Conservation (phyloP, 2,113 vertebrate species). For the Pachycephala philippinensis region DNA sequence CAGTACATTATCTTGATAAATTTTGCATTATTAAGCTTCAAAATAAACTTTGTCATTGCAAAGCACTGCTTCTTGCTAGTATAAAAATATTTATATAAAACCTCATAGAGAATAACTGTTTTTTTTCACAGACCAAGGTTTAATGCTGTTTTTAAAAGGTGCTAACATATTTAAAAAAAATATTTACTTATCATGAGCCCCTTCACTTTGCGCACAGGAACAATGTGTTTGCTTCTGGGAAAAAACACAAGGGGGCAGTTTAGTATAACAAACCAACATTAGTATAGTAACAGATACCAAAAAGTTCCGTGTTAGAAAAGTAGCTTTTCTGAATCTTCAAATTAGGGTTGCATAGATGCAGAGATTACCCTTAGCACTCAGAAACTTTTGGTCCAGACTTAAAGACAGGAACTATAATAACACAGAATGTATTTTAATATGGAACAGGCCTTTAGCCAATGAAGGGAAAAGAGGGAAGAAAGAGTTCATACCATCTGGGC, state of each 20-base stretch:
- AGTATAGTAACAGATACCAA: background rate
- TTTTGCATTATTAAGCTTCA: background rate
- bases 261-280: slow-evolving; percentile 16
- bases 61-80: background rate
- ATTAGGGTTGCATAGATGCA: background rate
- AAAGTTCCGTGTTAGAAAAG: background rate
- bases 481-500: background rate
- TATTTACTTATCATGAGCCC: background rate
- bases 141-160: background rate
- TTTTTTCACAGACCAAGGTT: background rate
- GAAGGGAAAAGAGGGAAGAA: background rate
- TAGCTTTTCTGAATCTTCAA: background rate
- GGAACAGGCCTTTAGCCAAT: background rate
- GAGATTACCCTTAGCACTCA: background rate
- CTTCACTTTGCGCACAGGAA: background rate
- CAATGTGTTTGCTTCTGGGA: background rate
- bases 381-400: background rate
- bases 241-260: slow-evolving; percentile 59
- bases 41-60: background rate
- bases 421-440: background rate
- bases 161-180: background rate
- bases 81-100: background rate
- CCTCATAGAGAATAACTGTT: background rate
- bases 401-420: background rate
- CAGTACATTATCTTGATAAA: background rate